These are phyloP conservation scores for Hyles vespertilio DNA, from an alignment of 1,140 invertebrate genomes.

Conservation along the genomic window DNA sequence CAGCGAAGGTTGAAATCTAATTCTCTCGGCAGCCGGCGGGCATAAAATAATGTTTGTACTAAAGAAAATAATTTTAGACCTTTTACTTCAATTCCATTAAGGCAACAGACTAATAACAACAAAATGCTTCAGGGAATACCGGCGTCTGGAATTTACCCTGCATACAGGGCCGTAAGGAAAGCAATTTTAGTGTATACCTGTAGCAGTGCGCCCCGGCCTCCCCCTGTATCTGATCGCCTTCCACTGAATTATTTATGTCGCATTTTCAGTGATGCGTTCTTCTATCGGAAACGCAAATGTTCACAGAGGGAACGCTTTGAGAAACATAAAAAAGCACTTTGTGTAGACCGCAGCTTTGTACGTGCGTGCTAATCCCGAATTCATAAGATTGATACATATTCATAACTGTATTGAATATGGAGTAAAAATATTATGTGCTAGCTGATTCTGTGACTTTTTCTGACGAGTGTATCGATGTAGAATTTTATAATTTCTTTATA, in stretches of 20 bases:
- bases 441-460: too few relatives aligned
- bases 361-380: slow-evolving; percentile 2
- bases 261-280: slow-evolving; percentile 36
- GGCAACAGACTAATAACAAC: slow-evolving; percentile 5
- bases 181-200: slow-evolving; percentile 9
- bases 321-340: slow-evolving; percentile 39
- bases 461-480: too few relatives aligned
- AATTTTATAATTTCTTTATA: too few relatives aligned
- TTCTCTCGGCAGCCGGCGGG: too few relatives aligned
- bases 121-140: neutral
- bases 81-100: slow-evolving; percentile 13
- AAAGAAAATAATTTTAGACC: neutral
- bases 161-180: slow-evolving; percentile 2
- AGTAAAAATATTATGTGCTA: neutral
- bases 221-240: slow-evolving; percentile 17
- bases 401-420: neutral
- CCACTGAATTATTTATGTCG: slow-evolving; percentile 36
- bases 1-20: too few relatives aligned
- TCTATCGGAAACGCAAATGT: slow-evolving; percentile 34
- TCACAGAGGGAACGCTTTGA: slow-evolving; percentile 22
- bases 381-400: slow-evolving; percentile 3
- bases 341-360: slow-evolving; percentile 10
- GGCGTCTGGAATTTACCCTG: too few relatives aligned
- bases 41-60: too few relatives aligned
- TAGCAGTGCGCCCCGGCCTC: neutral